These are phyloP conservation scores for Conger conger DNA, from an alignment of 2,113 vertebrate genomes.

Conservation along the genomic window DNA sequence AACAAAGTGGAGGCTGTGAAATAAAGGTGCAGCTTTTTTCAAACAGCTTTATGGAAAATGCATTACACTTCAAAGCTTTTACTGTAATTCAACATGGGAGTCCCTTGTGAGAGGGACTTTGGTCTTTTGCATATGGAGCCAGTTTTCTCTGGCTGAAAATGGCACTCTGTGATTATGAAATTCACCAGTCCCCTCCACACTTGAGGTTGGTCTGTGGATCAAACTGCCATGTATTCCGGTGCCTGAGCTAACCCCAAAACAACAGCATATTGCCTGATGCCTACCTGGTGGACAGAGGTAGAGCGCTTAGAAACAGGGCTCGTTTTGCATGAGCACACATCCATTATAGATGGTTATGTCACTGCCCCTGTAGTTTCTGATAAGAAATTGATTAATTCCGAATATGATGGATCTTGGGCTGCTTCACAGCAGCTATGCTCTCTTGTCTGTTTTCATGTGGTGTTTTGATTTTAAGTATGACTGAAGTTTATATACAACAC, in stretches of 20 bases:
- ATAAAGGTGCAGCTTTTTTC: slow-evolving; percentile 63
- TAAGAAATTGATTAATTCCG: neutral
- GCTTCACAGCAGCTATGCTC: neutral
- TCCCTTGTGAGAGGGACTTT: neutral
- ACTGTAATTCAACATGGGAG: neutral
- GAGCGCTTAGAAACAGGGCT: neutral
- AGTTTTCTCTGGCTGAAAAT: neutral
- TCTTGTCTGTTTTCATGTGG: neutral
- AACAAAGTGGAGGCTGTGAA: slow-evolving; percentile 60
- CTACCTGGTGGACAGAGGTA: neutral
- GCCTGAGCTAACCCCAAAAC: neutral
- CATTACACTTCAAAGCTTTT: slow-evolving; percentile 49
- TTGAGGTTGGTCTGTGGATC: neutral
- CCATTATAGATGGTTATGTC: neutral
- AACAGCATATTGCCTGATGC: neutral
- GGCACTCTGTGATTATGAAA: neutral
- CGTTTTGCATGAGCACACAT: neutral
- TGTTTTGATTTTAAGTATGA: neutral
- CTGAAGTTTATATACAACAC: neutral
- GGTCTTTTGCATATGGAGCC: neutral
- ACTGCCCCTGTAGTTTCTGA: neutral
- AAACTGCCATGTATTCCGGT: neutral
- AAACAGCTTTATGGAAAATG: slow-evolving; percentile 58
- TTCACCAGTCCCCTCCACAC: neutral
- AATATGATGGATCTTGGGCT: neutral